Base-by-base conservation (phyloP, 2,113 vertebrate species). In the Passer montanus region DNA sequence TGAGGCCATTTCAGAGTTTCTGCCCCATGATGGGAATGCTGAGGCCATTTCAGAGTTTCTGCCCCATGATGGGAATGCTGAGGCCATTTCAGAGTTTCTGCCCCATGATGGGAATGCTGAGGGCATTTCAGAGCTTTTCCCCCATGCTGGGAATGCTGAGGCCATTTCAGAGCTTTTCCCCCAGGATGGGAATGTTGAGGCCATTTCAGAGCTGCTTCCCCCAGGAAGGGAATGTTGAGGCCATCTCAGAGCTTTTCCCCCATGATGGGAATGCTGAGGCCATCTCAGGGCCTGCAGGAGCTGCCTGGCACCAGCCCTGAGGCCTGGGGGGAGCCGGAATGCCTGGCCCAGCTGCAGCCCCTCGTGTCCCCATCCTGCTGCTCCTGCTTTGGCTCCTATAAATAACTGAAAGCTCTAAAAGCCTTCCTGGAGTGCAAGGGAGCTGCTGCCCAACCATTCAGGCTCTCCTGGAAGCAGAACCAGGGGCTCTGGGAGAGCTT, bases 381-480 rank as follows among this genome's bases (percentile, higher is more conserved):
- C 95, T 91, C 77, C 28, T 12, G 30, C 49, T 70, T 70, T 4
- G 1, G 52, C 72, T 84, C 58, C 95, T 41, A 90, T 80, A 97
- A 97, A 94, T 97, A 96, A 67, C 79, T 13, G 22, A 49, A 26
- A 26, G 49, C 73, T 52, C 84, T 10, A 9, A 52, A 68, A 93
- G 56, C 33, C 84, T 62, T 64, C 64, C 91, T 31, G 39, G 43
- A 58, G 55, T 4, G 41, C 50, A 11, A 27, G 68, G 67, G 11
- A 13, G 21, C 60, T 49, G 59, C 62, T 88, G 26, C 72, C 75
- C 28, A 28, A 39, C 43, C 1, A 14, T 0, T 27, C 64, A 23
- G 47, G 4, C 26, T 8, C 69, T 75, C 22, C 90, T 70, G 77
- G 30, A 4, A 47, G 63, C 63, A 41, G 30, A 43, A 19, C 47